Evolutionary conservation across 2,888 invertebrate genomes (phyloP).

Genomic region (Acronicta psi): DNA sequence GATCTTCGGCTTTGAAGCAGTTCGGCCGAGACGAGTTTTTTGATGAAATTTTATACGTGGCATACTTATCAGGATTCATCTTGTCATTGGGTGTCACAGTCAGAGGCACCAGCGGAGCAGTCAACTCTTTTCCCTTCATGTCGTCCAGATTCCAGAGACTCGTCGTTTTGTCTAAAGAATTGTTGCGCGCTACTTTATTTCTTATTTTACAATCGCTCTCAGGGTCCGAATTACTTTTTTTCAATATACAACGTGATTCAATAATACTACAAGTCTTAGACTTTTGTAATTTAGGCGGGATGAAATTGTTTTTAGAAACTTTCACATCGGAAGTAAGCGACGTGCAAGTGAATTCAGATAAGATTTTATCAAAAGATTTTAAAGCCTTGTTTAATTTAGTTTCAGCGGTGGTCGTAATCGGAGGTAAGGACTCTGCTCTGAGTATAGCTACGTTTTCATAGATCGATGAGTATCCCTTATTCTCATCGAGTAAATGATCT

Average conservation of each 20-base stretch:
- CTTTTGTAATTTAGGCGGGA: conserved; percentile 90
- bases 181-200: conserved; percentile 80
- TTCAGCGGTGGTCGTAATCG: conserved; percentile 63
- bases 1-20: conserved; percentile 82
- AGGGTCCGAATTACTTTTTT: conserved; percentile 88
- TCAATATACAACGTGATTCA: conserved; percentile 91
- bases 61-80: conserved; percentile 85
- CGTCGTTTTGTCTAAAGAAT: conserved; percentile 88
- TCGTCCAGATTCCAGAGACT: conserved; percentile 90
- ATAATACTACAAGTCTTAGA: conserved; percentile 92
- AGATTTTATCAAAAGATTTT: conserved; percentile 86
- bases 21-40: conserved; percentile 78
- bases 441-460: conserved; percentile 86
- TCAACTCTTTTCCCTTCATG: conserved; percentile 86
- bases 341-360: conserved; percentile 80
- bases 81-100: conserved; percentile 75
- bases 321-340: conserved; percentile 70
- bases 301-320: conserved; percentile 67
- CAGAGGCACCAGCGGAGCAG: conserved; percentile 80
- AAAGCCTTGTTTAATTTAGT: conserved; percentile 83
- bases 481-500: conserved; percentile 76
- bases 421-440: conserved; percentile 57
- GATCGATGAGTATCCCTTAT: conserved; percentile 83
- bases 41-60: conserved; percentile 85
- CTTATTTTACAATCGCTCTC: conserved; percentile 72